Conservation (phyloP, 1,140 invertebrate species). For the Dinothrombium tinctorium region DNA sequence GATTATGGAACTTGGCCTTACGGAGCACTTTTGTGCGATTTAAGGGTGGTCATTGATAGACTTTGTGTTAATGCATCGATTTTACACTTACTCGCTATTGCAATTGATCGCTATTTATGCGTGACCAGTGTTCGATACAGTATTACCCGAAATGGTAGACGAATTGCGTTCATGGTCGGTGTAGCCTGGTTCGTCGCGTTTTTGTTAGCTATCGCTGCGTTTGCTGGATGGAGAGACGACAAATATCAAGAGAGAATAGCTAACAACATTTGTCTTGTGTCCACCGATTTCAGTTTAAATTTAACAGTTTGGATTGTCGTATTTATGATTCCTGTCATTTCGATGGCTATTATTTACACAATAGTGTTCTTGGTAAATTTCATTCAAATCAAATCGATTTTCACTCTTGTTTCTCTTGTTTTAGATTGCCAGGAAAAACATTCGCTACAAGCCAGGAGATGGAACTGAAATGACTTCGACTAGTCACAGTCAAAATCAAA, state of each 20-base stretch:
- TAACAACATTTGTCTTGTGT: not conserved
- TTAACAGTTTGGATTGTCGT: not conserved
- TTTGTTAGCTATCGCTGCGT: not conserved
- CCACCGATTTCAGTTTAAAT: not conserved
- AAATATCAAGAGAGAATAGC: not conserved
- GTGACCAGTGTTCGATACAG: not conserved
- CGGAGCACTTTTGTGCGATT: not conserved
- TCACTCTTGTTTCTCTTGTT: too few species aligned
- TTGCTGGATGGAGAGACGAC: not conserved
- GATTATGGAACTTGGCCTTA: not conserved
- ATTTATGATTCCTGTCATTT: not conserved
- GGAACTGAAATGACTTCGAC: too few species aligned
- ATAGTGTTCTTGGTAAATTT: constrained; percentile 11
- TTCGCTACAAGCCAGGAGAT: too few species aligned
- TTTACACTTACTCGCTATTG: not conserved
- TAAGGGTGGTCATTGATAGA: not conserved
- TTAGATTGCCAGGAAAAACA: too few species aligned
- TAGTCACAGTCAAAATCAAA: too few species aligned
- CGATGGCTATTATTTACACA: not conserved
- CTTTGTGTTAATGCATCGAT: not conserved
- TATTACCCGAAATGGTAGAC: not conserved
- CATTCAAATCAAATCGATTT: too few species aligned
- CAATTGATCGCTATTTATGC: constrained; percentile 1
- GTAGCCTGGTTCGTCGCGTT: not conserved
- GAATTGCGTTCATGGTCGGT: not conserved